Evolutionary conservation across 1,140 invertebrate genomes (phyloP), one percentile per base, ranked within the genome.

Genomic region (Dermatophagoides farinae): DNA sequence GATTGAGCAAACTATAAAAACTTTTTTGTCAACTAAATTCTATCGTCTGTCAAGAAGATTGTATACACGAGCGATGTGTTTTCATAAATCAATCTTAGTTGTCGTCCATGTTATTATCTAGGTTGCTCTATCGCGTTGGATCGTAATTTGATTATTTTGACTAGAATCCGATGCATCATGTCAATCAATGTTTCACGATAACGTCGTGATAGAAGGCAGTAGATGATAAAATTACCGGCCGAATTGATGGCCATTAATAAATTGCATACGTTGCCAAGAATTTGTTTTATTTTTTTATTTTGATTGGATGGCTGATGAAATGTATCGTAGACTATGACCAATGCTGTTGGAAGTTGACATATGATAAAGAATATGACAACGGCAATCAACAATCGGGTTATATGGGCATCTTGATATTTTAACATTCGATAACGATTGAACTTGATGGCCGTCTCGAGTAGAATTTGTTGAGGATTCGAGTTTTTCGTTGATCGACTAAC

Each of bases 181-280:
- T 75, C 68, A 44, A 78, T 71, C 62, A 86, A 80, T 6, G 83
- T 85, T 61, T 77, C 77, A 38, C 84, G 74, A 72, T 85, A 86
- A 65, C 82, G 81, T 67, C 81, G 80, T 64, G 82, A 83, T 65
- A 86, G 77, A 25, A 80, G 79, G 62, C 82, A 85, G 69, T 86
- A 86, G 41, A 86, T 71, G 52, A 85, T 73, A 71, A 86, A 86
- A 72, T 86, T 86, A 1, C 75, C 76, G 0, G 74, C 72, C 1
- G 83, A 79, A 71, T 85, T 85, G 40, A 85, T 71, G 38, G 79
- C 77, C 6, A 81, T 74, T 22, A 86, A 71, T 20, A 84, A 73
- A 69, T 86, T 86, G 69, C 78, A 82, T 25, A 85, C 77, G 71
- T 85, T 85, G 8, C 81, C 81, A 1, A 82, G 69, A 47, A 77